Evolutionary conservation across 92 coral and sea anemone species (phyloP).

Genomic region (Paragorgia papillata): DNA sequence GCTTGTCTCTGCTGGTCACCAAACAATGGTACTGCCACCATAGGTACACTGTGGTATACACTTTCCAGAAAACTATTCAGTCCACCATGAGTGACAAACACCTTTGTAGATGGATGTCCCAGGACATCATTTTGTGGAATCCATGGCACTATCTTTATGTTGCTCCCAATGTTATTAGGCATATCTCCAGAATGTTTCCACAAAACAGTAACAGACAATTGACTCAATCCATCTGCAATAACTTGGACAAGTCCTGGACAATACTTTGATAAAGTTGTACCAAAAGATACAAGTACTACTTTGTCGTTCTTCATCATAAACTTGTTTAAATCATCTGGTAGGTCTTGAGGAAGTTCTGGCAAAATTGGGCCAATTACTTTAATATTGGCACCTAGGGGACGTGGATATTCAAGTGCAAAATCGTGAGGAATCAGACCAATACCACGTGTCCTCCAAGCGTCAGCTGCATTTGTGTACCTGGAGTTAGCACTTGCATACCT

Average conservation of each 20-base stretch:
- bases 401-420: conserved; percentile 71
- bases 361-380: conserved; percentile 79
- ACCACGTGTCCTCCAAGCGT: conserved; percentile 63
- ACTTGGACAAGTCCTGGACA: conserved; percentile 48
- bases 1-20: conserved; percentile 81
- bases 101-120: conserved; percentile 69
- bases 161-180: conserved; percentile 51
- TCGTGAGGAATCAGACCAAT: conserved; percentile 70
- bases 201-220: conserved; percentile 64
- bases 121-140: conserved; percentile 60
- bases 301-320: conserved; percentile 51
- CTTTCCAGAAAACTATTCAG: conserved; percentile 73
- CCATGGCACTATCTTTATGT: conserved; percentile 57
- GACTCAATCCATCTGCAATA: conserved; percentile 57
- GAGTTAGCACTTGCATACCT: conserved; percentile 59
- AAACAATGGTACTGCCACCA: conserved; percentile 72
- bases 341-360: conserved; percentile 68
- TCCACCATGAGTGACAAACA: conserved; percentile 84
- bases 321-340: conserved; percentile 50
- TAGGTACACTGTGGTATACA: conserved; percentile 73
- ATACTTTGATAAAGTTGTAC: conserved; percentile 48
- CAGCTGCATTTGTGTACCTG: conserved; percentile 51
- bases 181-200: conserved; percentile 67
- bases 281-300: conserved; percentile 52
- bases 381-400: conserved; percentile 73